Evolutionary conservation across 2,888 invertebrate species (phyloP).

Genomic region (Dasypolia templi): DNA sequence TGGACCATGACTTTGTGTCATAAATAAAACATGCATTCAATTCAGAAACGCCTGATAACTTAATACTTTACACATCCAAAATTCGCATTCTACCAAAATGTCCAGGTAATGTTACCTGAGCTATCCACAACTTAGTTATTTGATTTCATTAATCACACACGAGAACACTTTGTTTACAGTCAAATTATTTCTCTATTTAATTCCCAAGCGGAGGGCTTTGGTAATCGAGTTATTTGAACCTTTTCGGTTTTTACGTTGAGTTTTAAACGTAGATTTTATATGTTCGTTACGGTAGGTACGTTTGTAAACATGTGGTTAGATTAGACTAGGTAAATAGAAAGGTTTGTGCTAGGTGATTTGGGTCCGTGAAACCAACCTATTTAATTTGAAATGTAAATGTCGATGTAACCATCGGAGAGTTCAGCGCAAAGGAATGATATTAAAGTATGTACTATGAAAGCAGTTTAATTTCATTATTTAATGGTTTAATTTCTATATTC

Average conservation of each 20-base stretch:
- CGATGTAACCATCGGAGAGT: neutral
- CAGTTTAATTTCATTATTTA: too few species aligned
- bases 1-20: too few species aligned
- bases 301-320: slow-evolving; percentile 2
- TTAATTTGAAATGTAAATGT: neutral
- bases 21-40: too few species aligned
- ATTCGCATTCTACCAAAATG: slow-evolving; percentile 44
- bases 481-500: too few species aligned
- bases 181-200: slow-evolving; percentile 54
- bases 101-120: slow-evolving; percentile 14
- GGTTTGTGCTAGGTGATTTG: neutral
- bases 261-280: slow-evolving; percentile 28
- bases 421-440: too few species aligned
- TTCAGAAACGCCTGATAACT: too few species aligned
- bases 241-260: slow-evolving; percentile 45
- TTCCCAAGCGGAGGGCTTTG: slow-evolving; percentile 18
- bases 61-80: slow-evolving; percentile 4
- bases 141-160: slow-evolving; percentile 28
- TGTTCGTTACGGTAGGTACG: neutral
- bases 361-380: neutral
- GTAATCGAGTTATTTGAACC: slow-evolving; percentile 48
- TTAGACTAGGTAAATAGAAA: slow-evolving; percentile 1
- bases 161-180: slow-evolving; percentile 29
- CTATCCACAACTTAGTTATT: slow-evolving; percentile 27
- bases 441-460: too few species aligned